Percentiles rank a stretch among this genome's conserved stretches.
Conservation (phyloP, 2,113 vertebrate species). For the Steatornis caripensis region DNA sequence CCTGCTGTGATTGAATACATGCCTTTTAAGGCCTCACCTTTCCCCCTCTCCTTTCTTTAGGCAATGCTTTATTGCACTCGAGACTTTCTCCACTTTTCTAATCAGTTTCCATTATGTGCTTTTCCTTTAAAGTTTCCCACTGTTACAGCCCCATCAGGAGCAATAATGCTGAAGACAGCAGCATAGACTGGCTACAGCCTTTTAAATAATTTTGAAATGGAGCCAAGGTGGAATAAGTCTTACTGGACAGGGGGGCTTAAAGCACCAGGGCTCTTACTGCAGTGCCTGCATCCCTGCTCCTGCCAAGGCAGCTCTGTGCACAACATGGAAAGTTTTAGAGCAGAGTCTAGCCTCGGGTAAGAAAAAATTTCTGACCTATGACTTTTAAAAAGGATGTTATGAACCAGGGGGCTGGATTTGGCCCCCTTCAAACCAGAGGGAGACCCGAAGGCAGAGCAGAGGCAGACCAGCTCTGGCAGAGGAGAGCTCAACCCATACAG, state of each 20-base stretch:
- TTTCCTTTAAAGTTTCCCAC: constrained; percentile 38
- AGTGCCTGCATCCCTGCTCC: neutral
- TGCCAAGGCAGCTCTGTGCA: constrained; percentile 17
- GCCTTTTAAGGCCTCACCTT: constrained; percentile 26
- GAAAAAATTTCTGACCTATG: neutral
- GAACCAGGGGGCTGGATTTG: neutral
- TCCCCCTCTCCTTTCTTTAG: neutral
- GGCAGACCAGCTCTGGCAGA: neutral
- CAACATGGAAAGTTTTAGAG: constrained; percentile 32
- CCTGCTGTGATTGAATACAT: constrained; percentile 24
- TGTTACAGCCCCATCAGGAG: constrained; percentile 43
- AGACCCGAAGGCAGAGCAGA: neutral
- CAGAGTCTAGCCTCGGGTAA: neutral
- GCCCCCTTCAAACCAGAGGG: neutral
- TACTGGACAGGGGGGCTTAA: neutral
- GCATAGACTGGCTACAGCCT: neutral
- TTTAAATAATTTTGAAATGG: constrained; percentile 18
- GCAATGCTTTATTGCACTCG: constrained; percentile 13
- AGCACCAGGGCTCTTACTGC: neutral
- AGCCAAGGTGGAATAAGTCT: constrained; percentile 32
- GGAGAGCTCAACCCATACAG: neutral
- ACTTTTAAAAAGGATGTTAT: neutral
- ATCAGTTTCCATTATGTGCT: constrained; percentile 59
- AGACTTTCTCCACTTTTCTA: constrained; percentile 43
- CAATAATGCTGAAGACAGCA: neutral